Base-by-base conservation (phyloP, 2,113 vertebrate species). In the Acanthisitta chloris region DNA sequence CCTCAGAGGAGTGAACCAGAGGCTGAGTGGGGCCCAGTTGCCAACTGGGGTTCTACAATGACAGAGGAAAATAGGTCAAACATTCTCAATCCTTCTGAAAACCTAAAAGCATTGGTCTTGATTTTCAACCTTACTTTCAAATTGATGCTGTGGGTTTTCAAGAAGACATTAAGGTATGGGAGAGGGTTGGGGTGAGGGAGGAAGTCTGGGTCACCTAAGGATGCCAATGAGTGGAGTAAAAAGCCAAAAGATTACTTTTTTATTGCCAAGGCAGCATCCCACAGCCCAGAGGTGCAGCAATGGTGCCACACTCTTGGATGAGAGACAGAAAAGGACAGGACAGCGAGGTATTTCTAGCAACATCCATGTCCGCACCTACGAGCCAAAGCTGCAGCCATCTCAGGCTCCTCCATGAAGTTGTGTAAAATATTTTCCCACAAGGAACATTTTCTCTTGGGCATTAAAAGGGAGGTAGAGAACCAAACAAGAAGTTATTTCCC, bases 61-160 rank as follows among this genome's bases (percentile, higher is more conserved):
- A 54, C 9, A 48, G 25, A 69, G 52, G 43, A 86, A 93, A 92
- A 83, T 11, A 78, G 67, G 67, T 88, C 82, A 95, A 74, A 78
- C 0, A 6, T 90, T 86, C 79, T 88, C 73, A 55, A 86, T 80
- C 34, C 20, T 88, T 58, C 46, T 4, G 36, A 88, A 88, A 96
- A 90, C 24, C 46, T 67, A 55, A 88, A 82, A 70, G 40, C 59
- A 52, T 43, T 1, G 0, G 38, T 83, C 72, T 45, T 20, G 10
- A 49, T 80, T 94, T 90, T 58, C 76, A 80, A 18, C 33, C 24
- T 46, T 73, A 45, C 46, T 86, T 85, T 85, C 29, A 64, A 79
- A 82, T 33, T 11, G 33, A 31, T 74, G 51, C 8, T 3, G 3
- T 17, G 40, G 2, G 3, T 71, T 89, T 81, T 57, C 61, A 72